These are phyloP conservation scores for Chrysolina oricalcia DNA, from an alignment of 2,888 invertebrate genomes.

Conservation along the genomic window DNA sequence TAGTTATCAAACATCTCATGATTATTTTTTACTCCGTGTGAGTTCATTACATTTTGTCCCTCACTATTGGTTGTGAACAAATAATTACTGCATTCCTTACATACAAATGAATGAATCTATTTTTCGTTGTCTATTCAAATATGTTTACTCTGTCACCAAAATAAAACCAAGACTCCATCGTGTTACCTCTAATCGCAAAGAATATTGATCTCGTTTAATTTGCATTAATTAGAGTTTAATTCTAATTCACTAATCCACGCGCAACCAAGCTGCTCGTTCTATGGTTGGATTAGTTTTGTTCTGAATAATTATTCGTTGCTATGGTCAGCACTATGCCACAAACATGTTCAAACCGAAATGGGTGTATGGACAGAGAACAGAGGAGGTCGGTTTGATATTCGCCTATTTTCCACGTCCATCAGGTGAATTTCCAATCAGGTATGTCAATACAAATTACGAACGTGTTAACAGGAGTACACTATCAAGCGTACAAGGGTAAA, in stretches of 20 bases:
- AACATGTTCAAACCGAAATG: slow-evolving; percentile 15
- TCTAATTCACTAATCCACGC: slow-evolving; percentile 46
- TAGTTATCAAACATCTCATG: too few species aligned
- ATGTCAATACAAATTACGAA: slow-evolving; percentile 12
- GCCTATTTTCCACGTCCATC: slow-evolving; percentile 8
- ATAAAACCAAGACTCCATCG: background rate
- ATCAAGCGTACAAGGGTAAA: background rate
- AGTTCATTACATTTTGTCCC: too few species aligned
- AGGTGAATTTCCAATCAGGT: slow-evolving; percentile 12
- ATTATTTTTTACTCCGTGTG: too few species aligned
- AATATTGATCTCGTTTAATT: slow-evolving; percentile 45
- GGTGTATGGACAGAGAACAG: background rate
- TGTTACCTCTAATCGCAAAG: slow-evolving; percentile 33
- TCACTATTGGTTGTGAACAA: too few species aligned
- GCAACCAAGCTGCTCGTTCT: slow-evolving; percentile 48
- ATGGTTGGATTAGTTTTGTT: slow-evolving; percentile 50
- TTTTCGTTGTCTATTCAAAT: background rate
- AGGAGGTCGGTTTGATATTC: slow-evolving; percentile 7
- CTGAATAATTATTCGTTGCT: slow-evolving; percentile 43
- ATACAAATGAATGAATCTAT: background rate
- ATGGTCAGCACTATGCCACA: slow-evolving; percentile 23
- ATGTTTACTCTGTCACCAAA: background rate
- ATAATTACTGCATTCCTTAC: too few species aligned
- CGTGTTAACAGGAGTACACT: background rate
- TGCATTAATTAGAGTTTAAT: slow-evolving; percentile 52